Evolutionary conservation across 1,140 invertebrate genomes (phyloP).

Genomic region (Polypedilum pembai): DNA sequence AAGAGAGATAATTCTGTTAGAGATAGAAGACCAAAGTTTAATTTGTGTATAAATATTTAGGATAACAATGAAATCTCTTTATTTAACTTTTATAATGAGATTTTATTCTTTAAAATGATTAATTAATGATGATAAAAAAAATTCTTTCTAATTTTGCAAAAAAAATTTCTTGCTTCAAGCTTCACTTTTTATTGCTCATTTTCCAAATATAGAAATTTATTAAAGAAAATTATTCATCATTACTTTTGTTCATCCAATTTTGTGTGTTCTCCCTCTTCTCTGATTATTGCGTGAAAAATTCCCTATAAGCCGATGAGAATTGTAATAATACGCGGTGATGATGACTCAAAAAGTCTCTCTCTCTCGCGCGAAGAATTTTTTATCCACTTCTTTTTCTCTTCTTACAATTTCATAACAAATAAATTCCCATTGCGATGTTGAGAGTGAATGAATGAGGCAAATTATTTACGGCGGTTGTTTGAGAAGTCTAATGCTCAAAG

Average conservation of each 20-base stretch:
- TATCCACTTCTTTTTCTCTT: background rate
- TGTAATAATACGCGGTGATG: background rate
- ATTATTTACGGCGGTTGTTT: conserved; percentile 15
- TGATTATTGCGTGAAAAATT: conserved; percentile 27
- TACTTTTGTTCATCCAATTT: conserved; percentile 10
- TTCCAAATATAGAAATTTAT: background rate
- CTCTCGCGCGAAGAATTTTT: background rate
- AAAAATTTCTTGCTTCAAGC: background rate
- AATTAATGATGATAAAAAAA: background rate
- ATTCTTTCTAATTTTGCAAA: background rate
- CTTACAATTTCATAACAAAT: background rate
- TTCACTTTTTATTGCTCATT: background rate
- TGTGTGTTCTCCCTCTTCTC: background rate
- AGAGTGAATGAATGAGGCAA: background rate
- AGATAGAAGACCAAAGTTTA: no score
- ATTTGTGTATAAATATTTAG: background rate
- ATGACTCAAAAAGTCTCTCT: background rate
- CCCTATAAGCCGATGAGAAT: background rate
- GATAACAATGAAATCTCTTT: background rate
- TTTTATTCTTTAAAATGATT: background rate
- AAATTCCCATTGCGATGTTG: background rate
- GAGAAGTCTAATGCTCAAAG: background rate
- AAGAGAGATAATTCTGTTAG: background rate
- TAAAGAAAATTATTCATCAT: conserved; percentile 26
- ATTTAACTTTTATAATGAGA: background rate